Base-by-base conservation (phyloP, 2,797 vertebrate species). In the Cetoscarus ocellatus region DNA sequence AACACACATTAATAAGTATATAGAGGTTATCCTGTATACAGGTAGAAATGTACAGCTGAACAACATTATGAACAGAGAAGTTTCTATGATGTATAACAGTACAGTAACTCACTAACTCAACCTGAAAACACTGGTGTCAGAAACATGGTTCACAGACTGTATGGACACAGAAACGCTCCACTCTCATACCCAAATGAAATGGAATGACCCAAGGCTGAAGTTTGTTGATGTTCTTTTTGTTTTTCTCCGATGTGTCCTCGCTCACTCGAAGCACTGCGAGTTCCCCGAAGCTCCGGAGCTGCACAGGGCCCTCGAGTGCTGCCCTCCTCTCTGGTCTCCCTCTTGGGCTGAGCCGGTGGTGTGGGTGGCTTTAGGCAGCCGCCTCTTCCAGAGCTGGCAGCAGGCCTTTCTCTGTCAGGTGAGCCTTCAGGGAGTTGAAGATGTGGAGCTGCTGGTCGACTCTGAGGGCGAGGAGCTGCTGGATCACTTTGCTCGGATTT, bases 401-500 rank as follows among this genome's bases (percentile, higher is more conserved):
- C 81, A 98, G 49, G 7, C 97, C 98, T 80, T 92, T 97, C 89
- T 99, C 97, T 0, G 83, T 93, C 67, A 99, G 96, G 83, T 98
- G 97, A 17, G 96, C 87, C 88, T 95, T 98, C 11, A 99, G 93
- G 0, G 96, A 96, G 94, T 97, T 97, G 92, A 98, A 99, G 90
- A 99, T 98, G 93, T 96, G 90, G 18, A 99, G 95, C 93, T 99
- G 98, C 88, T 99, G 98, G 43, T 99, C 98, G 0, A 92, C 94
- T 34, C 97, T 92, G 75, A 99, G 86, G n/a, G 97, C 97, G 78
- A 99, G 88, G 73, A 99, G 95, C 94, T 99, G 98, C 87, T 99
- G 97, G 86, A 99, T 96, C 79, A 99, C 95, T 77, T 97, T 99
- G 90, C 92, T 96, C 0, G 98, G 98, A 87, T 99, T 99, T 1